Conservation (phyloP, 2,888 invertebrate species). For the Agrochola macilenta region DNA sequence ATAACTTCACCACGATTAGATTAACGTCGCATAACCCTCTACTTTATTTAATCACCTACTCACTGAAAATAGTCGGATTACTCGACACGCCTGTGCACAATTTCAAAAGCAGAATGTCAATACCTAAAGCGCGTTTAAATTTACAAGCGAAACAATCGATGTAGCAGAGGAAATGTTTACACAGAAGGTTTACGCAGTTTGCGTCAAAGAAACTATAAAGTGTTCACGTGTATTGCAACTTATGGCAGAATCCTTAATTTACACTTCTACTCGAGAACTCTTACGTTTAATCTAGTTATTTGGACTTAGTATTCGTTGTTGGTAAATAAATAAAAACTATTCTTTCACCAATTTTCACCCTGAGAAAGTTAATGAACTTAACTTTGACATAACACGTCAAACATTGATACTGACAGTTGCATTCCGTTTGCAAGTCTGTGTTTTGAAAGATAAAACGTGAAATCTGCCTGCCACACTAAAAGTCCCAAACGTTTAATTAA, state of each 20-base stretch:
- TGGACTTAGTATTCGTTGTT: background rate
- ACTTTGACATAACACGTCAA: conserved; percentile 12
- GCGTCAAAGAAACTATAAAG: conserved; percentile 30
- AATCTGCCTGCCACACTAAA: background rate
- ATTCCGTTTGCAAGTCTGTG: background rate
- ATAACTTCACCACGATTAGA: conserved; percentile 74
- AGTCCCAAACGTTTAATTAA: conserved; percentile 56
- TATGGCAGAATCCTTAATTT: background rate
- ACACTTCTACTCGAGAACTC: background rate
- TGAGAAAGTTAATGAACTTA: conserved; percentile 23
- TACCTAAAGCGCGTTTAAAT: conserved; percentile 61
- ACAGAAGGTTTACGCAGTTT: conserved; percentile 71
- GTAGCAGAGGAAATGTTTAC: conserved; percentile 78
- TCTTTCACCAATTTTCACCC: background rate
- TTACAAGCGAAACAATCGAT: conserved; percentile 77
- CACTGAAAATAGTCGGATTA: conserved; percentile 76
- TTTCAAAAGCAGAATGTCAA: conserved; percentile 65
- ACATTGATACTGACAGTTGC: conserved; percentile 31
- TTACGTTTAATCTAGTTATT: background rate
- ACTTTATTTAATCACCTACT: conserved; percentile 63
- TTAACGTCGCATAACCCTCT: conserved; percentile 65
- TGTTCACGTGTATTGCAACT: background rate
- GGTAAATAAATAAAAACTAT: conserved; percentile 4
- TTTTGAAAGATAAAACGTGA: background rate
- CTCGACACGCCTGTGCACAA: conserved; percentile 70